Evolutionary conservation across 2,797 vertebrate species (phyloP).

Genomic region (Carcharodon carcharias): DNA sequence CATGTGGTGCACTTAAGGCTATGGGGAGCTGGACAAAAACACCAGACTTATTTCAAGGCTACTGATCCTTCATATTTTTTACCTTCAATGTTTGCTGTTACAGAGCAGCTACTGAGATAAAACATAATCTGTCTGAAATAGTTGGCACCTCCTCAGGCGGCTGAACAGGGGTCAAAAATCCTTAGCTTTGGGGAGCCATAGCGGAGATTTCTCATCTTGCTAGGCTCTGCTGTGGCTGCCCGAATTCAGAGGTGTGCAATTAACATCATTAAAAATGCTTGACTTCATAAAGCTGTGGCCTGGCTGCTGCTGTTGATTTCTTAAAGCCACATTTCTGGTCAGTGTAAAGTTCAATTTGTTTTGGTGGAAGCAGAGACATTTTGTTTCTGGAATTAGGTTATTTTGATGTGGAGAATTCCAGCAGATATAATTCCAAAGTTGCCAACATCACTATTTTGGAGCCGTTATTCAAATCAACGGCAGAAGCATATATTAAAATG

Average conservation of each 20-base stretch:
- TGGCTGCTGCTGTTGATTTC: not conserved
- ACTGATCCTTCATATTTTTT: not conserved
- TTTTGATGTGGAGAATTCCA: not conserved
- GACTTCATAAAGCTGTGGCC: not conserved
- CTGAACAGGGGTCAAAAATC: not conserved
- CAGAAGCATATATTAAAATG: not conserved
- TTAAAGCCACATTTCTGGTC: not conserved
- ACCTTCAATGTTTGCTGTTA: not conserved
- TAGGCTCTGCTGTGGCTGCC: not conserved
- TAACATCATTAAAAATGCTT: not conserved
- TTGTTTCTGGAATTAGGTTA: not conserved
- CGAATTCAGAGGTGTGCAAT: not conserved
- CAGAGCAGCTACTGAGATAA: not conserved
- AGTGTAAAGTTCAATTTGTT: not conserved
- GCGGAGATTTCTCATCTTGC: not conserved
- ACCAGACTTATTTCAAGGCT: not conserved
- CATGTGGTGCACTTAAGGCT: not conserved
- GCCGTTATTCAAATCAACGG: not conserved
- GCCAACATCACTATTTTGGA: not conserved
- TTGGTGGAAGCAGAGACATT: not conserved
- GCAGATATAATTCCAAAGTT: not conserved
- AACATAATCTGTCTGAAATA: not conserved
- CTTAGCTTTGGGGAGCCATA: not conserved
- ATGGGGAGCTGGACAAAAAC: not conserved
- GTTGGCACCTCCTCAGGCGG: not conserved